These are phyloP conservation scores for Amphiprion percula DNA, from an alignment of 2,113 vertebrate genomes.

Conservation along the genomic window DNA sequence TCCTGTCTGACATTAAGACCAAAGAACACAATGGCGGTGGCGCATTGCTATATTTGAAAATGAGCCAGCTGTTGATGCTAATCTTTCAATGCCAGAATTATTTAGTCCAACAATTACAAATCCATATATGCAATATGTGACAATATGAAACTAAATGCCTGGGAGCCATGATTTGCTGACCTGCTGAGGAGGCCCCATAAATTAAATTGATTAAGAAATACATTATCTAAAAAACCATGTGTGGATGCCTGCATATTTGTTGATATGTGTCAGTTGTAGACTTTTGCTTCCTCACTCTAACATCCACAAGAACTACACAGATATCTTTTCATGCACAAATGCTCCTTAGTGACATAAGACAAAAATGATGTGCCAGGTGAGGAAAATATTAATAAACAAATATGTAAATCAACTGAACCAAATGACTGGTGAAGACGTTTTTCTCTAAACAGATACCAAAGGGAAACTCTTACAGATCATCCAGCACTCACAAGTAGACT, in stretches of 20 bases:
- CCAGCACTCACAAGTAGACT: background rate
- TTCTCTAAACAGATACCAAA: background rate
- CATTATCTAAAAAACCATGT: conserved; percentile 11
- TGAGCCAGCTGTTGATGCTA: conserved; percentile 60
- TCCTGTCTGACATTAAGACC: conserved; percentile 69
- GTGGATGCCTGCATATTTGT: no score
- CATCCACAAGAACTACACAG: background rate
- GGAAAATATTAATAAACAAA: no score
- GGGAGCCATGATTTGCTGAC: conserved; percentile 2
- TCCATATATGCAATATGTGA: conserved; percentile 2
- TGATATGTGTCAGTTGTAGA: background rate
- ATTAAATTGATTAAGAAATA: conserved; percentile 5
- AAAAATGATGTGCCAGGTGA: conserved; percentile 5
- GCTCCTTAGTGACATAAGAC: background rate
- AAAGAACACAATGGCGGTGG: conserved; percentile 29
- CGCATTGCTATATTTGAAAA: conserved; percentile 30
- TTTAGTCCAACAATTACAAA: conserved; percentile 60
- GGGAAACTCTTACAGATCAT: background rate
- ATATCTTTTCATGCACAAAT: conserved; percentile 9
- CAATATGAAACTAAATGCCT: conserved; percentile 36
- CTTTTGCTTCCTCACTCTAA: background rate
- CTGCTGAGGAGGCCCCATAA: background rate
- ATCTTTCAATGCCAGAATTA: conserved; percentile 52
- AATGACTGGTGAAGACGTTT: background rate
- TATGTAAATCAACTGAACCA: background rate